Conservation (phyloP, 2,113 vertebrate species). For the Odocoileus virginianus region DNA sequence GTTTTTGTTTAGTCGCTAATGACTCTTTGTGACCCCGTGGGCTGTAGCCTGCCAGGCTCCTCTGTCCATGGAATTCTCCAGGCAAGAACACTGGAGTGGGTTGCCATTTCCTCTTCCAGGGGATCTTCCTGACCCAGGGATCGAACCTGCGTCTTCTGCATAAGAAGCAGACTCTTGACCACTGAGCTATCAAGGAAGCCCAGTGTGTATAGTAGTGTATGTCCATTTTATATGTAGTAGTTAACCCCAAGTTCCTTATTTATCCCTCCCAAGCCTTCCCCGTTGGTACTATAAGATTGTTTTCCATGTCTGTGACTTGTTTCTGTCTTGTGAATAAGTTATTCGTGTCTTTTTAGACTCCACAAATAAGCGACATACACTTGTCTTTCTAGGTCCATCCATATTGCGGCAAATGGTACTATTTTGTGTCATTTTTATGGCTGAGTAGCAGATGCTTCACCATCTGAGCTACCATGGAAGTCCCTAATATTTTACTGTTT, state of each 20-base stretch:
- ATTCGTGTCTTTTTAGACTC: neutral
- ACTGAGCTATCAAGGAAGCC: neutral
- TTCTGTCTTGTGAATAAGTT: neutral
- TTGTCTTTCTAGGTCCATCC: neutral
- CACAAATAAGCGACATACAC: neutral
- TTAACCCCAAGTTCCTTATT: neutral
- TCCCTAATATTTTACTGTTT: neutral
- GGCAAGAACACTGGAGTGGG: neutral
- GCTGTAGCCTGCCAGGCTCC: neutral
- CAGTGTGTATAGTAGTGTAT: neutral
- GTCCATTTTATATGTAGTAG: neutral
- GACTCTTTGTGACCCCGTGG: neutral
- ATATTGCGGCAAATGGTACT: neutral
- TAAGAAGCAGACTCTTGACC: neutral
- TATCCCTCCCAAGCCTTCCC: neutral
- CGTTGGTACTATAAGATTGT: neutral
- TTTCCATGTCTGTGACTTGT: neutral
- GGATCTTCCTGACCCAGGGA: neutral
- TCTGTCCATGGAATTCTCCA: neutral
- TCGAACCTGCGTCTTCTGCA: accelerated
- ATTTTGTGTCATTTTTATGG: neutral
- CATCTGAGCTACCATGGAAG: no score
- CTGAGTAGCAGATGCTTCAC: neutral
- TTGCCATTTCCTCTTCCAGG: neutral
- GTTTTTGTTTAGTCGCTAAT: neutral